Evolutionary conservation across 2,888 invertebrate genomes (phyloP).

Genomic region (Spodoptera exigua): DNA sequence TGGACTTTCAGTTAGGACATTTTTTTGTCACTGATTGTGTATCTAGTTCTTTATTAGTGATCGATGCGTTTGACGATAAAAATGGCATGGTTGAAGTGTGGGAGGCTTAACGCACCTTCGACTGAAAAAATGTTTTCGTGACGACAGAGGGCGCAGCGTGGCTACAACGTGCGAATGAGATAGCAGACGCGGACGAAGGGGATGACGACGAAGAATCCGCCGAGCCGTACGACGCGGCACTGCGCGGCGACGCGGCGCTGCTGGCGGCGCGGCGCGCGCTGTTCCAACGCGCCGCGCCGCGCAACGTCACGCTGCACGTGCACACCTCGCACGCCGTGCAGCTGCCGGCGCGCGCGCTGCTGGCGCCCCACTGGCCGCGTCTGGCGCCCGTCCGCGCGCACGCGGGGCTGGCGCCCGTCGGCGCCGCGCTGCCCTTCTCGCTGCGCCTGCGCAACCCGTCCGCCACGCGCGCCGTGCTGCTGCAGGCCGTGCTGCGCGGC

Average conservation of each 20-base stretch:
- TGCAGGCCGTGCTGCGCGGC: constrained; percentile 86
- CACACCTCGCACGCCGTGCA: constrained; percentile 91
- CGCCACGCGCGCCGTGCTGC: constrained; percentile 90
- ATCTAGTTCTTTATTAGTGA: no score
- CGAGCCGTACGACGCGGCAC: constrained; percentile 59
- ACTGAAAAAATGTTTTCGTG: constrained; percentile 3
- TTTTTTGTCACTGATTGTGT: no score
- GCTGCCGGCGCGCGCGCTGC: constrained; percentile 58
- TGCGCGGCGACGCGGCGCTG: constrained; percentile 47
- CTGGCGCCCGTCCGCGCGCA: constrained; percentile 27
- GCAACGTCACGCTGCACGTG: constrained; percentile 92
- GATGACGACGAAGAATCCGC: constrained; percentile 59
- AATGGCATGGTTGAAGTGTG: no score
- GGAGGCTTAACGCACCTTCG: no score
- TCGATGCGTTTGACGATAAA: no score
- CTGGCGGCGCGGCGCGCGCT: constrained; percentile 48
- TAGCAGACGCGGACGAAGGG: no score
- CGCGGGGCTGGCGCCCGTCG: constrained; percentile 62
- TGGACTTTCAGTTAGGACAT: no score
- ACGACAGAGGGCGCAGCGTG: constrained; percentile 67
- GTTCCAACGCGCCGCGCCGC: constrained; percentile 70
- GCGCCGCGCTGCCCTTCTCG: constrained; percentile 89
- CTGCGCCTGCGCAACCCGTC: constrained; percentile 93
- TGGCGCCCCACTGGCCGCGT: constrained; percentile 62
- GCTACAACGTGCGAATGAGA: constrained; percentile 47